Evolutionary conservation across 2,797 vertebrate species (phyloP).

Genomic region (Peromyscus attwateri): DNA sequence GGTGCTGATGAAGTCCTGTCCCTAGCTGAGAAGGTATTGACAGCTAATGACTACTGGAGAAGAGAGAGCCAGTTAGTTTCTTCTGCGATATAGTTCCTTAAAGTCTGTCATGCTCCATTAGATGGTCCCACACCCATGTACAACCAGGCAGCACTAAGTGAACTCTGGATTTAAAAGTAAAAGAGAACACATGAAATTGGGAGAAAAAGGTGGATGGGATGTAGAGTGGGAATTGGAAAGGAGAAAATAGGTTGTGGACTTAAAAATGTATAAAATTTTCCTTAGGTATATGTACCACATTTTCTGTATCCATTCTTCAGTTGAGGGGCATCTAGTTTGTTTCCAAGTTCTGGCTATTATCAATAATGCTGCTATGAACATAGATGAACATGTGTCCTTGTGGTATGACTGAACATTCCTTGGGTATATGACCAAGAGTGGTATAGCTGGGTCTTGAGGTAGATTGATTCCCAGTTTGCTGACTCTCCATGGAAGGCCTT

Average conservation of each 20-base stretch:
- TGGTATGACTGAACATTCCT: too few relatives aligned
- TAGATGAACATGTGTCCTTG: too few relatives aligned
- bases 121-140: background rate
- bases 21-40: background rate
- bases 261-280: background rate
- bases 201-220: accelerated
- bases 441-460: too few relatives aligned
- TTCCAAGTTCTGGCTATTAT: too few relatives aligned
- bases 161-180: background rate
- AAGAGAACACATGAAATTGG: background rate
- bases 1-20: background rate
- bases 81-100: background rate
- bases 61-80: too few relatives aligned
- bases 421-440: too few relatives aligned
- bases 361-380: too few relatives aligned
- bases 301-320: too few relatives aligned
- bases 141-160: background rate
- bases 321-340: too few relatives aligned
- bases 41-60: background rate
- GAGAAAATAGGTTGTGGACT: background rate
- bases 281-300: too few relatives aligned
- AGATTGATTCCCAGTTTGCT: too few relatives aligned
- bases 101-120: background rate
- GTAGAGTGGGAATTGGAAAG: background rate
- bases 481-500: too few relatives aligned